Evolutionary conservation across 2,888 invertebrate genomes (phyloP), one percentile per base, ranked within the genome.

Genomic region (Dendrolimus houi): DNA sequence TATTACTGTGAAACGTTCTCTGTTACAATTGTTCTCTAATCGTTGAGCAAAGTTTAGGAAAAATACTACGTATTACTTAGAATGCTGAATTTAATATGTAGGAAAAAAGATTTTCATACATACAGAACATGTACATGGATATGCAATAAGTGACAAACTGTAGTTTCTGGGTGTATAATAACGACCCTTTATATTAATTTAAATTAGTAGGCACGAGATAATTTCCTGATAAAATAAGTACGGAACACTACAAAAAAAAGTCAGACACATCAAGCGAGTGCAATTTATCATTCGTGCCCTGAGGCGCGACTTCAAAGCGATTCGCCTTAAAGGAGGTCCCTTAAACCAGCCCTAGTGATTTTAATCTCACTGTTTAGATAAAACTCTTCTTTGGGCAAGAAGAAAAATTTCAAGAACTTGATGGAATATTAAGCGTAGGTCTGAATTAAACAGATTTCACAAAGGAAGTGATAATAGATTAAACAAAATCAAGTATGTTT

Each of bases 341-440:
- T 75, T 75, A 77, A 79, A 77, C 73, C 68, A 71, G 6, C 75
- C 79, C 70, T 75, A 74, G 76, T 71, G 77, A 77, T 77, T 83
- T 82, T 83, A 85, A 85, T 85, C 82, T 81, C 70, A 73, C 74
- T 81, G 81, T 81, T 83, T 78, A 78, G 75, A 79, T 77, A 79
- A 72, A 74, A 68, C 69, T 69, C 65, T 66, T 71, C 74, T 75
- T 73, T 62, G 64, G 62, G 59, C 59, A 29, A 29, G 61, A 64
- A 66, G 70, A 71, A 71, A 74, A 74, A 67, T 64, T 66, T 70
- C 65, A 66, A 70, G 68, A 69, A 76, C 65, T 77, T 68, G 68
- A 69, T 61, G 62, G 70, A 72, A 77, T 79, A 70, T 76, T 74
- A 73, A 77, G 72, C 62, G 64, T 58, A 58, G 62, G 61, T 63